These are phyloP conservation scores for Darevskia nairensis DNA, from an alignment of 2,797 vertebrate species.

Conservation along the genomic window DNA sequence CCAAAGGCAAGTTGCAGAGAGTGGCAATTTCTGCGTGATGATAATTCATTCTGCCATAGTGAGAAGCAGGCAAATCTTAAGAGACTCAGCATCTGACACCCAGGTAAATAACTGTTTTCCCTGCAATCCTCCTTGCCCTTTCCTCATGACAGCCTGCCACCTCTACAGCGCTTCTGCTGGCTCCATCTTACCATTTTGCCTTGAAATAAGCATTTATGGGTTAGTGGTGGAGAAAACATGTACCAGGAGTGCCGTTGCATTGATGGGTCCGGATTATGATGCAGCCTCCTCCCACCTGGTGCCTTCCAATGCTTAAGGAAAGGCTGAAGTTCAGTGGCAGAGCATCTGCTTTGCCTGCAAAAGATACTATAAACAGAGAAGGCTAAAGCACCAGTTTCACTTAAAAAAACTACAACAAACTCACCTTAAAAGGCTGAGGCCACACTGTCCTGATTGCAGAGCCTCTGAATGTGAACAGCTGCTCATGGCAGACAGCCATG, in stretches of 20 bases:
- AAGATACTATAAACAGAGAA: too few species aligned
- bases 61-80: slow-evolving; percentile 14
- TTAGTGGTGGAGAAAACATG: too few species aligned
- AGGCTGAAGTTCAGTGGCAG: too few species aligned
- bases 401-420: too few species aligned
- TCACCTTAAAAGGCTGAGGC: too few species aligned
- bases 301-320: too few species aligned
- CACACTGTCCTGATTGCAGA: too few species aligned
- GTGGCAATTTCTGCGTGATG: not conserved
- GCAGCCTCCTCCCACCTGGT: too few species aligned
- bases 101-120: slow-evolving; percentile 14
- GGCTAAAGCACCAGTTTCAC: too few species aligned
- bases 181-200: not conserved
- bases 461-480: too few species aligned
- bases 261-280: not conserved
- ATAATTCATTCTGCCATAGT: not conserved
- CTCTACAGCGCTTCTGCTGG: not conserved
- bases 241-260: not conserved
- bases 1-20: not conserved
- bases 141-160: not conserved
- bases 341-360: too few species aligned
- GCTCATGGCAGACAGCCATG: too few species aligned
- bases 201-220: not conserved
- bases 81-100: not conserved
- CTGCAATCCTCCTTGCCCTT: not conserved